These are phyloP conservation scores for Cacajao melanocephalus DNA, from an alignment of 2,797 vertebrate genomes.

Conservation along the genomic window DNA sequence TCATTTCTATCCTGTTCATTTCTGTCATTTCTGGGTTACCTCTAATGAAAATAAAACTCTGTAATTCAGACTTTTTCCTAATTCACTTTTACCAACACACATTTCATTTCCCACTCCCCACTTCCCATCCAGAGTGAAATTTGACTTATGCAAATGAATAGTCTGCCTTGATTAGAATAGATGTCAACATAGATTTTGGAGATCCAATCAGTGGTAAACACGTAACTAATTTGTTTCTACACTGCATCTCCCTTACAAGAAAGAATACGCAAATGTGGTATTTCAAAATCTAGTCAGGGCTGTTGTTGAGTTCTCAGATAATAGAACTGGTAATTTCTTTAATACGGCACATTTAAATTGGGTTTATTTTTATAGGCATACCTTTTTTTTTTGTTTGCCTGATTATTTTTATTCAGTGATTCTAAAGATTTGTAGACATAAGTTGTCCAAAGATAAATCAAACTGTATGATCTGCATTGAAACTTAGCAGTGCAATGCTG, in stretches of 20 bases:
- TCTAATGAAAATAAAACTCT: not conserved
- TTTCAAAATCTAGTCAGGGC: not conserved
- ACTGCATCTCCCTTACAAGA: not conserved
- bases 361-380: not conserved
- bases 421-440: not conserved
- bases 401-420: not conserved
- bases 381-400: not conserved
- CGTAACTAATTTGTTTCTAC: not conserved
- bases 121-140: not conserved
- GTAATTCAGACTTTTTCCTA: not conserved
- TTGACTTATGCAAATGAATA: slow-evolving; percentile 11
- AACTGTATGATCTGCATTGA: not conserved
- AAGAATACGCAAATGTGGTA: not conserved
- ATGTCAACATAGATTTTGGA: not conserved
- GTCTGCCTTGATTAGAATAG: not conserved
- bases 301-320: not conserved
- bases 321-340: not conserved
- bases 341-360: not conserved
- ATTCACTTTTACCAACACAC: not conserved
- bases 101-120: fast-evolving
- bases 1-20: not conserved
- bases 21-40: not conserved
- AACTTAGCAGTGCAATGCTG: not conserved
- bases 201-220: not conserved
- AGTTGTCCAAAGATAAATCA: not conserved